Evolutionary conservation across 2,888 invertebrate genomes (phyloP).

Genomic region (Melieria crassipennis): DNA sequence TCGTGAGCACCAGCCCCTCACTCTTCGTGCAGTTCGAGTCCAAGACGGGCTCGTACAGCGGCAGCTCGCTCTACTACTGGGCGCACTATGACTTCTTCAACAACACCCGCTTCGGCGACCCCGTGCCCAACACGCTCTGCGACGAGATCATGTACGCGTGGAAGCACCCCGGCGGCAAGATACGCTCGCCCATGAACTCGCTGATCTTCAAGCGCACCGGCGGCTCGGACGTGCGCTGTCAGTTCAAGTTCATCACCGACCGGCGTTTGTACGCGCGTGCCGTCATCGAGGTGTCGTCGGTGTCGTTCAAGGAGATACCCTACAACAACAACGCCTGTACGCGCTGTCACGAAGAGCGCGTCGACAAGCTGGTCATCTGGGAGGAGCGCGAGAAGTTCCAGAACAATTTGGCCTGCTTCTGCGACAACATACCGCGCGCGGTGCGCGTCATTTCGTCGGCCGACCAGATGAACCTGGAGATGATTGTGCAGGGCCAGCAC

Average conservation of each 20-base stretch:
- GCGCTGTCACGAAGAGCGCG: constrained; percentile 87
- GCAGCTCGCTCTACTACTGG: constrained; percentile 95
- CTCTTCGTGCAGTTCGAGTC: constrained; percentile 90
- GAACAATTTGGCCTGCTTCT: constrained; percentile 79
- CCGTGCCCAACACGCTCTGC: constrained; percentile 82
- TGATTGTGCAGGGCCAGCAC: constrained; percentile 85
- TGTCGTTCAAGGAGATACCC: constrained; percentile 86
- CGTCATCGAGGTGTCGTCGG: constrained; percentile 77
- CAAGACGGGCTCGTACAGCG: constrained; percentile 91
- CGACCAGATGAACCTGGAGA: constrained; percentile 81
- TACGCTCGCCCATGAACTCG: constrained; percentile 87
- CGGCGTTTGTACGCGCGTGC: constrained; percentile 83
- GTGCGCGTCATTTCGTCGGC: constrained; percentile 80
- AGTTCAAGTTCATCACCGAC: constrained; percentile 86
- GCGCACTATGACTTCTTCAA: constrained; percentile 95
- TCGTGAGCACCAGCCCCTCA: constrained; percentile 87
- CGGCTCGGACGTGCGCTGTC: constrained; percentile 80
- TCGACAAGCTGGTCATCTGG: constrained; percentile 84
- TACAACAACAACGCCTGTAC: constrained; percentile 83
- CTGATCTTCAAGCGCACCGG: constrained; percentile 84
- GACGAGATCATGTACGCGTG: constrained; percentile 90
- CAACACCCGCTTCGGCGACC: constrained; percentile 86
- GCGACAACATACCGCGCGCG: constrained; percentile 72
- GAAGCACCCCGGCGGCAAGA: constrained; percentile 78
- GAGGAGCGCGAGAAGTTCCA: constrained; percentile 76